phyloP scores from a whole-genome alignment of 2,113 vertebrate species.

The Corythoichthys haematopterus region DNA sequence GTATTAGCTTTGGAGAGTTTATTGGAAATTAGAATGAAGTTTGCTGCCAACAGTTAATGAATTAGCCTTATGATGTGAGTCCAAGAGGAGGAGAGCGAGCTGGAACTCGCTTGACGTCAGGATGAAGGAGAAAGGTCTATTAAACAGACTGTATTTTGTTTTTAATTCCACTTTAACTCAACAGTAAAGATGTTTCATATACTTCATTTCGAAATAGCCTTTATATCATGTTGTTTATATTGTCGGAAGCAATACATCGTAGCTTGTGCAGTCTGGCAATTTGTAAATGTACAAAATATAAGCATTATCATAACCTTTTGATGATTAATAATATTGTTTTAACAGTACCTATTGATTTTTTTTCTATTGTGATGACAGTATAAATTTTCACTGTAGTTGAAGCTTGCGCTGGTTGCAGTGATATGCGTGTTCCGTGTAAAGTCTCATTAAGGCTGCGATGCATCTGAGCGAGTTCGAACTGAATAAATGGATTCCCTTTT shows the following conservation, averaged over 20 bases:
- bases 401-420: neutral
- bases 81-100: slow-evolving; percentile 64
- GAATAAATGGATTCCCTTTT: neutral
- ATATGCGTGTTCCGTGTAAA: neutral
- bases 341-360: neutral
- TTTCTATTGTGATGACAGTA: neutral
- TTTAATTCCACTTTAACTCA: slow-evolving; percentile 11
- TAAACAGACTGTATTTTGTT: slow-evolving; percentile 57
- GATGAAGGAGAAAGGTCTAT: slow-evolving; percentile 46
- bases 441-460: neutral
- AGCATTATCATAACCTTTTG: neutral
- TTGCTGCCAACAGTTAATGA: slow-evolving; percentile 76
- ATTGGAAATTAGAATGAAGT: slow-evolving; percentile 73
- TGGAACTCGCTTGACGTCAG: slow-evolving; percentile 69
- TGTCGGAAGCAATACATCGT: neutral
- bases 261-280: neutral
- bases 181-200: slow-evolving; percentile 48
- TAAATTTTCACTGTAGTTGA: neutral
- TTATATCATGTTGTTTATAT: slow-evolving; percentile 3
- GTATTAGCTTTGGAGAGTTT: slow-evolving; percentile 75
- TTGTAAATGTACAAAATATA: neutral
- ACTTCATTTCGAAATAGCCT: slow-evolving; percentile 32
- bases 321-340: neutral
- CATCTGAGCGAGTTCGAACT: neutral
- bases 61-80: slow-evolving; percentile 77